These are phyloP conservation scores for Microtus ochrogaster DNA, from an alignment of 2,113 vertebrate species.

Conservation along the genomic window DNA sequence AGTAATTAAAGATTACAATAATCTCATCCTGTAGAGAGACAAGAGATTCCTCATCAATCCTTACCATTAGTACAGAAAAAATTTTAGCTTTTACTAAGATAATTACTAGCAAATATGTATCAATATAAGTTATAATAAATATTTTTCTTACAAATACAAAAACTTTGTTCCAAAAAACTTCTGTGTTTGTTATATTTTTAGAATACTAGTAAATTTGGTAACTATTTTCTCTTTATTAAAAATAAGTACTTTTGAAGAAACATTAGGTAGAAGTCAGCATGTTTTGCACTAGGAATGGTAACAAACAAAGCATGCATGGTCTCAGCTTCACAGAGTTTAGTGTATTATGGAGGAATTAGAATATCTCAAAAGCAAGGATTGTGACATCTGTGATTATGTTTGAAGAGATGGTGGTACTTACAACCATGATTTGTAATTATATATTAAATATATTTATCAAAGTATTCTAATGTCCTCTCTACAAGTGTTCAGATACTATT, in stretches of 20 bases:
- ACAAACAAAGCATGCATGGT: not conserved
- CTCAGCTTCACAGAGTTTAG: not conserved
- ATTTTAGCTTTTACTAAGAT: not conserved
- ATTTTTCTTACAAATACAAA: not conserved
- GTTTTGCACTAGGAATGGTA: not conserved
- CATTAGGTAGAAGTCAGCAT: not conserved
- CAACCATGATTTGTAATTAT: not conserved
- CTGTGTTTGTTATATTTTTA: not conserved
- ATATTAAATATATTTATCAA: not conserved
- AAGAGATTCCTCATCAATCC: not conserved
- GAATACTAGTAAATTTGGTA: not conserved
- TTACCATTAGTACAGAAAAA: not conserved
- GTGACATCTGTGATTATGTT: not conserved
- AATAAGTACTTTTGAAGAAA: not conserved
- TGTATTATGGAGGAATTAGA: not conserved
- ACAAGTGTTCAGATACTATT: not conserved
- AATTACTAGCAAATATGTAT: not conserved
- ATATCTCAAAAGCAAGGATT: not conserved
- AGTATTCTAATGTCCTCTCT: not conserved
- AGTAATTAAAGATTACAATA: not conserved
- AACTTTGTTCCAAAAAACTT: not conserved
- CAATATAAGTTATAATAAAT: not conserved
- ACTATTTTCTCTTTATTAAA: not conserved
- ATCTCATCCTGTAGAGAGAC: not conserved
- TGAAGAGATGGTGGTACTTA: not conserved